phyloP scores from a whole-genome alignment of 2,888 invertebrate species.

The Ophraella communa region DNA sequence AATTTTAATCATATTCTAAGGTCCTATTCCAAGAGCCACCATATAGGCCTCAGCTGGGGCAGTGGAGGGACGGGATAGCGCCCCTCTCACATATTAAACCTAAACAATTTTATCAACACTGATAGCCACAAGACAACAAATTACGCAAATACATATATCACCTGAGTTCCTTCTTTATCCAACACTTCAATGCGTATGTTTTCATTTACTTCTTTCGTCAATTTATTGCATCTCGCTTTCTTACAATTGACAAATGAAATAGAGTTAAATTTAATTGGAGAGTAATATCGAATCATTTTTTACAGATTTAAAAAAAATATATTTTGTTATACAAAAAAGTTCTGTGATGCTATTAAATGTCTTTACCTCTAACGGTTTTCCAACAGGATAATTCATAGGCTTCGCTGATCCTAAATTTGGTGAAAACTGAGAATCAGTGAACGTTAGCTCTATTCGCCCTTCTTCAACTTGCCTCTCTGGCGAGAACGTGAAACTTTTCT shows the following conservation, averaged over 20 bases:
- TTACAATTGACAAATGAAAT: not conserved
- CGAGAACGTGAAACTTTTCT: slow-evolving; percentile 57
- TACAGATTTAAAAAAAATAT: too few species aligned
- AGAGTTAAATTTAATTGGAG: not conserved
- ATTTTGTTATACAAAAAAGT: not conserved
- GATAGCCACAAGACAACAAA: too few species aligned
- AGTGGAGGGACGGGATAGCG: too few species aligned
- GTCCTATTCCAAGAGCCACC: too few species aligned
- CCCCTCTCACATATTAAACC: too few species aligned
- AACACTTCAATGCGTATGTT: slow-evolving; percentile 28
- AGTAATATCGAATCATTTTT: too few species aligned
- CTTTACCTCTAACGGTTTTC: slow-evolving; percentile 81
- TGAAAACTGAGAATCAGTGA: slow-evolving; percentile 49
- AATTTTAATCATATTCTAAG: too few species aligned
- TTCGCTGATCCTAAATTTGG: slow-evolving; percentile 47
- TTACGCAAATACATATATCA: slow-evolving; percentile 35
- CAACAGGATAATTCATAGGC: slow-evolving; percentile 73
- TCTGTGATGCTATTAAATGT: slow-evolving; percentile 53
- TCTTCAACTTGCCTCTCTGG: slow-evolving; percentile 67
- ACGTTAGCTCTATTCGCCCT: slow-evolving; percentile 61
- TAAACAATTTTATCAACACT: too few species aligned
- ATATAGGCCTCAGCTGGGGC: too few species aligned
- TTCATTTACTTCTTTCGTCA: slow-evolving; percentile 23
- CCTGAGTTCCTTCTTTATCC: slow-evolving; percentile 43
- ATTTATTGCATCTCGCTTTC: not conserved